Conservation (phyloP, 2,113 vertebrate genomes). For the Dipodomys merriami region DNA sequence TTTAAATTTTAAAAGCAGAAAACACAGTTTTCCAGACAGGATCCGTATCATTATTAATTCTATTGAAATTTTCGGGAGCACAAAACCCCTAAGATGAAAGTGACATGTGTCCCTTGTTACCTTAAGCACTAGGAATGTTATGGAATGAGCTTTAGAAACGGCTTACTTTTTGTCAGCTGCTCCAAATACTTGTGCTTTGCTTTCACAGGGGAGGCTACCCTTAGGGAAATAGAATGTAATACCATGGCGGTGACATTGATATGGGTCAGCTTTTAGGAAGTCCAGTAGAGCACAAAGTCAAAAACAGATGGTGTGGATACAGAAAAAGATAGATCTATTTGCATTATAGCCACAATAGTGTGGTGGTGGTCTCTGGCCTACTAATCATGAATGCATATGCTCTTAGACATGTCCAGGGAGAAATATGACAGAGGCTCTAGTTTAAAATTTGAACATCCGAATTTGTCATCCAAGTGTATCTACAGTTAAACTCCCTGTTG, state of each 20-base stretch:
- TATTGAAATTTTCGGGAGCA: constrained; percentile 52
- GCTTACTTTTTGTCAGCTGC: constrained; percentile 45
- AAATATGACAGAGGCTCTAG: not conserved
- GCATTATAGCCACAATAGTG: constrained; percentile 2
- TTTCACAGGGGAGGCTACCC: constrained; percentile 4
- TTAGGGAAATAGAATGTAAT: constrained; percentile 55
- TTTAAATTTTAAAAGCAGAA: constrained; percentile 40
- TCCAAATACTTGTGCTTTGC: constrained; percentile 40
- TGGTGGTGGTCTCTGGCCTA: constrained; percentile 48
- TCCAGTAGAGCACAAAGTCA: constrained; percentile 16
- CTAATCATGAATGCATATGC: constrained; percentile 46
- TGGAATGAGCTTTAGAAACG: constrained; percentile 28
- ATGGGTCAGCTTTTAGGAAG: constrained; percentile 60
- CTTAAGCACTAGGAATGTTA: constrained; percentile 60
- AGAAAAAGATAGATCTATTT: constrained; percentile 19
- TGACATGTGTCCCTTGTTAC: constrained; percentile 53
- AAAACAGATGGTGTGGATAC: constrained; percentile 69
- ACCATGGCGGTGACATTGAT: constrained; percentile 26
- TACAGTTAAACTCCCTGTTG: constrained; percentile 3
- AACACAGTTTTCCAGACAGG: constrained; percentile 20
- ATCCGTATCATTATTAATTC: constrained; percentile 48
- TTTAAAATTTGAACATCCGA: constrained; percentile 52
- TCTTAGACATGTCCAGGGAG: constrained; percentile 39
- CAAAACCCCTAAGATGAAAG: constrained; percentile 40
- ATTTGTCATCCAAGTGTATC: constrained; percentile 46